Base-by-base conservation (phyloP, 2,797 vertebrate genomes). In the Sebastes alutus region DNA sequence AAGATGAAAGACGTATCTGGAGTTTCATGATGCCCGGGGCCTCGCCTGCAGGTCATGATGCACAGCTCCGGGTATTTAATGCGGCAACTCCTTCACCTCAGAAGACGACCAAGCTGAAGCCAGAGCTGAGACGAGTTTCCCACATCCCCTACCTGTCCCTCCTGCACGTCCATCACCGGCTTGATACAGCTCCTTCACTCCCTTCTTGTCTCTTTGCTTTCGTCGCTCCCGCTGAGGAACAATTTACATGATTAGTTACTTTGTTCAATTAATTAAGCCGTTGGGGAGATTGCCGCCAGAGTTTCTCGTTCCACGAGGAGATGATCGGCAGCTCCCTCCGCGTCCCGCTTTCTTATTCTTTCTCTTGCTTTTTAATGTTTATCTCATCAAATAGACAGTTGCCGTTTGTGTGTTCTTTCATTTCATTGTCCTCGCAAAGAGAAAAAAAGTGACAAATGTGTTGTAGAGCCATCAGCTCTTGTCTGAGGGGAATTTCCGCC, bases 261-360 rank as follows among this genome's bases (percentile, higher is more conserved):
- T 86, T 81, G 87, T 89, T 86, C 78, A 85, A 76, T 91, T 91
- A 89, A 94, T 93, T 84, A 89, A 82, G 68, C 87, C 81, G 12
- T 30, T 6, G 64, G 84, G 77, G 83, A 91, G 81, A 81, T 82
- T 56, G 79, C 81, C 25, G 35, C 46, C 83, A 20, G 61, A 64
- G 70, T 71, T 81, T 59, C 59, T 80, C 1, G 8, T 42, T 88
- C 71, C 46, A 14, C 18, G 63, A 74, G 68, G 66, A 84, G 81
- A 81, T 86, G 83, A 91, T 88, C 27, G 77, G 85, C 90, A 88
- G 82, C 81, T 87, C 80, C 80, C 79, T 30, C 64, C 9, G 16
- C 35, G 62, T 30, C 49, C 54, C 3, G 8, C 70, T 25, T 16
- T 20, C 27, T 67, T 29, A 2, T 16, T 59, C 70, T 72, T 54